Base-by-base conservation (phyloP, 2,888 invertebrate species). In the Nomada fucata region DNA sequence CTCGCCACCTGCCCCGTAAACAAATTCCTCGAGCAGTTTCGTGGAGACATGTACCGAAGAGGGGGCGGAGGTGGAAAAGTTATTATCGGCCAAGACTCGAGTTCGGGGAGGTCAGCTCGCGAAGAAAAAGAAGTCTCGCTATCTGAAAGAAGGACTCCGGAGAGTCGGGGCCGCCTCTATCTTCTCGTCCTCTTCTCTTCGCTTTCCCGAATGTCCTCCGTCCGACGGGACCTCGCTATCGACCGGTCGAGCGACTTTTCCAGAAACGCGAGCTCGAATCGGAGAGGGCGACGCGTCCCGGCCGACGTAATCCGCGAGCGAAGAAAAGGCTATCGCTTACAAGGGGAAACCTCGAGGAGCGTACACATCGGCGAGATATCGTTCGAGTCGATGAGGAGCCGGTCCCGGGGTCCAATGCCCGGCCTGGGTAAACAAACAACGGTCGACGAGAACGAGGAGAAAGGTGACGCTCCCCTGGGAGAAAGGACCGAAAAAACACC, bases 71-170 rank as follows among this genome's bases (percentile, higher is more conserved):
- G 63, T 42, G 77, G 68, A 55, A 76, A 88, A 88, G 82, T 88
- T 88, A 88, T 88, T 88, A 88, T 88, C 87, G 69, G 68, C 63
- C 71, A 64, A 81, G 88, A 87, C 88, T 87, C 76, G 88, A 83
- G 82, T 88, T 84, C 77, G 52, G 76, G 82, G 86, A 86, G 77
- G 79, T 73, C 23, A 83, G 10, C 47, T 23, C 1, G 13, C 36
- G 50, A 70, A 50, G 65, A 67, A 70, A 76, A 74, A 74, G 53
- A 65, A 79, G 60, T 5, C 55, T 71, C 76, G 82, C 83, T 88
- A 88, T 88, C 87, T 84, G 78, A 74, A 86, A 89, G 70, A 82
- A 83, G 82, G 74, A 36, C 86, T 83, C 88, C 23, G 44, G 84
- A 83, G 86, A 85, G 26, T 26, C 26, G 26, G 26, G 26, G 1